Base-by-base conservation (phyloP, 2,113 vertebrate genomes). In the Oryzias celebensis region DNA sequence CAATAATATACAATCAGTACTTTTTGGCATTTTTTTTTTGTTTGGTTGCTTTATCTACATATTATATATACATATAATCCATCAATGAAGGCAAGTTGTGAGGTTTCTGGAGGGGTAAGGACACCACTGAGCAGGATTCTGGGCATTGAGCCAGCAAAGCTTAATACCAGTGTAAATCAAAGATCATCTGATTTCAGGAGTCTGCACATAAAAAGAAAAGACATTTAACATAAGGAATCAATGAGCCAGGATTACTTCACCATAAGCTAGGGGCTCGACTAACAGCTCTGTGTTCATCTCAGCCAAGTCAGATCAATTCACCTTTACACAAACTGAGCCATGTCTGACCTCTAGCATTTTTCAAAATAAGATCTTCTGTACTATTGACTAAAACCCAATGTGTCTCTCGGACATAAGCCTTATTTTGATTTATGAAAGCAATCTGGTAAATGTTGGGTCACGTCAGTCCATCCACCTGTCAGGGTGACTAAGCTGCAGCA, bases 101-200 rank as follows among this genome's bases (percentile, higher is more conserved):
- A 14, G 58, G 65, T 78, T 36, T 36, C 36, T 36, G 36, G 8
- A 36, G 36, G 7, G 63, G 70, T 51, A 56, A 20, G 64, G 77
- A 84, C 81, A 81, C 58, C 65, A 72, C 36, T 26, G 66, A 65
- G 62, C 71, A 63, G 69, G 68, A 67, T 41, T 84, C 82, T 54
- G 68, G 82, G 82, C 77, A 26, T 1, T 0, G 53, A 42, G 77
- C 84, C 87, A 86, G 64, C 18, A 62, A 52, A 62, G 75, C 66
- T 65, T 42, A 47, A 64, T 68, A 69, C 60, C 7, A 24, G 57
- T 41, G 48, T 52, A 63, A 71, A 60, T 75, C 77, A 72, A 64
- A 72, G 62, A 81, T 85, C 64, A 64, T 69, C 64, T 50, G 81
- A 82, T 77, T 81, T 69, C 65, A 70, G 60, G 67, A 61, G 71